Base-by-base conservation (phyloP, 2,113 vertebrate species). In the Pica pica region DNA sequence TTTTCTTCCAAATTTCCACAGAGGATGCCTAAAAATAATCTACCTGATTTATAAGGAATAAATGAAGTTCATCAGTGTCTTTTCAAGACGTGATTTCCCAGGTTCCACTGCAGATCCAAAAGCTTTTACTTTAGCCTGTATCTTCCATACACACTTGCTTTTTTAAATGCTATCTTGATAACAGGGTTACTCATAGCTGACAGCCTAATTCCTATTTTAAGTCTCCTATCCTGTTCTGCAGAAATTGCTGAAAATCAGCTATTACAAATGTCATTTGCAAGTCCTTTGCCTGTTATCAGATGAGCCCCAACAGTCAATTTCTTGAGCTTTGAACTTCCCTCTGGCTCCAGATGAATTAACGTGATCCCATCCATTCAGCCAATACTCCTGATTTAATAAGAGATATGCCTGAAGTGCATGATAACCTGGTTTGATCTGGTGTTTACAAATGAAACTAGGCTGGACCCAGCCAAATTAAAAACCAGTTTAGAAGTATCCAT, bases 261-360 rank as follows among this genome's bases (percentile, higher is more conserved):
- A 53, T 68, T 64, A 92, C 64, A 94, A 97, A 96, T 84, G 80
- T 82, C 85, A 95, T 94, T 93, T 95, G 88, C 89, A 96, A 96
- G 92, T 90, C 94, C 94, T 89, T 71, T 81, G 69, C 73, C 90
- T 68, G 83, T 89, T 94, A 96, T 95, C 92, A 90, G 95, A 96
- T 94, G 85, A 90, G 83, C 64, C 33, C 60, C 49, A 93, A 65
- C 76, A 89, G 90, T 71, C 85, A 68, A 90, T 96, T 95, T 93
- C 73, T 84, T 37, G 76, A 83, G 94, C 93, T 96, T 94, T 95
- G 90, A 97, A 94, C 86, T 90, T 78, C 76, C 73, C 71, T 90
- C 81, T 46, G 86, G 76, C 83, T 84, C 52, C 23, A 73, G 87
- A 95, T 39, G 81, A 96, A 93, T 87, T 87, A 78, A 78, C 0